Conservation (phyloP, 2,113 vertebrate genomes). For the Heterotis niloticus region DNA sequence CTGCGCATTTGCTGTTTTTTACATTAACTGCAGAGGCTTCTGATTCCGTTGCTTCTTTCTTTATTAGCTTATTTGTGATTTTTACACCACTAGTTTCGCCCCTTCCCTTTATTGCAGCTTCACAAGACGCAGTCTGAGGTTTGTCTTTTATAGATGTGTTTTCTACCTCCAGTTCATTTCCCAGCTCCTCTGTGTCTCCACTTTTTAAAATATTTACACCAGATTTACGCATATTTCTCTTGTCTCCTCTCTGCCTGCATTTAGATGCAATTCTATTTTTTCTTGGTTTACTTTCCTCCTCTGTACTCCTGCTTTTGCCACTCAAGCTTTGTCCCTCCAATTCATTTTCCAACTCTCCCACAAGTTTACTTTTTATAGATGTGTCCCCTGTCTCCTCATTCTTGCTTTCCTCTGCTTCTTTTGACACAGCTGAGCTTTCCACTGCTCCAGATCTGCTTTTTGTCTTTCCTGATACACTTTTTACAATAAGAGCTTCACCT, state of each 20-base stretch:
- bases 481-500: background rate
- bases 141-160: background rate
- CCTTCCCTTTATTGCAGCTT: background rate
- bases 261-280: background rate
- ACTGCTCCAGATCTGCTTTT: background rate
- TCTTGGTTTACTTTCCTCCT: background rate
- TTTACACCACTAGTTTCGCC: background rate
- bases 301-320: background rate
- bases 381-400: background rate
- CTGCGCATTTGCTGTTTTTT: background rate
- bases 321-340: conserved; percentile 16
- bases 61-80: background rate
- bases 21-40: background rate
- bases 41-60: background rate
- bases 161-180: background rate
- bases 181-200: too few relatives aligned
- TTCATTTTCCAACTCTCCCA: background rate
- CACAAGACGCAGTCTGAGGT: background rate
- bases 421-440: background rate
- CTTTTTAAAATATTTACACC: too few relatives aligned
- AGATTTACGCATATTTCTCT: too few relatives aligned
- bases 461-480: too few relatives aligned
- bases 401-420: background rate
- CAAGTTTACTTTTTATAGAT: background rate
- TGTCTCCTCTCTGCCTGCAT: too few relatives aligned